Percentiles rank a stretch among this genome's conserved stretches.
Evolutionary conservation across 2,113 vertebrate genomes (phyloP).

Genomic region (Oryzias melastigma): DNA sequence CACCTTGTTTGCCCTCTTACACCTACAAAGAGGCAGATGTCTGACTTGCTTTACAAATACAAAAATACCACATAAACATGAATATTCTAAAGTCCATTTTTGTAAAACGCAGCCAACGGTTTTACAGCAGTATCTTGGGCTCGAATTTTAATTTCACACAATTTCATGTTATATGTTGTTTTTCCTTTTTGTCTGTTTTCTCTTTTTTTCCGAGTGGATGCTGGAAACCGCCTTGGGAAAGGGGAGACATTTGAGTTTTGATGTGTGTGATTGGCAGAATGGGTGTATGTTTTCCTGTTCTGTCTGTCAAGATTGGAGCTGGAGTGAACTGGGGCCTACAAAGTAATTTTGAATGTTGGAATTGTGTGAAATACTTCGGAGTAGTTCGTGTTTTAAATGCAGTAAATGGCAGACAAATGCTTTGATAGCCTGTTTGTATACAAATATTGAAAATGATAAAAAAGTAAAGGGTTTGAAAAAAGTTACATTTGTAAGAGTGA

Average conservation of each 20-base stretch:
- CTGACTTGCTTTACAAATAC: too few species aligned
- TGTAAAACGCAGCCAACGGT: conserved; percentile 7
- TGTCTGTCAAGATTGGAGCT: conserved; percentile 24
- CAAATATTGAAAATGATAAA: too few species aligned
- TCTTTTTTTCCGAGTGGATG: conserved; percentile 24
- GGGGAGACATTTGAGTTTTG: conserved; percentile 31
- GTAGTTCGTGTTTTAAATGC: too few species aligned
- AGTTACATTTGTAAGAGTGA: too few species aligned
- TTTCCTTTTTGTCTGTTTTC: conserved; percentile 28
- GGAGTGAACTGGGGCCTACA: conserved; percentile 7
- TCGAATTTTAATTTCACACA: conserved; percentile 26
- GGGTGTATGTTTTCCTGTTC: conserved; percentile 25
- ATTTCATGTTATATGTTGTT: background rate
- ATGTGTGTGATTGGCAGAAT: conserved; percentile 37
- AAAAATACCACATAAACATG: too few species aligned
- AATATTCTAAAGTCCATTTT: too few species aligned
- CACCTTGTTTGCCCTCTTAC: too few species aligned
- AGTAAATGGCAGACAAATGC: too few species aligned
- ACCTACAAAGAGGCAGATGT: too few species aligned
- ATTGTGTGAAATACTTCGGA: too few species aligned
- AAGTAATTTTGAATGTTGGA: conserved; percentile 9
- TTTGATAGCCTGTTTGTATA: too few species aligned
- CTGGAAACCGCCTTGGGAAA: conserved; percentile 9
- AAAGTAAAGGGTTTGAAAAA: too few species aligned
- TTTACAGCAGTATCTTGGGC: conserved; percentile 14